phyloP scores from a whole-genome alignment of 2,797 vertebrate genomes.

The Coendou prehensilis region DNA sequence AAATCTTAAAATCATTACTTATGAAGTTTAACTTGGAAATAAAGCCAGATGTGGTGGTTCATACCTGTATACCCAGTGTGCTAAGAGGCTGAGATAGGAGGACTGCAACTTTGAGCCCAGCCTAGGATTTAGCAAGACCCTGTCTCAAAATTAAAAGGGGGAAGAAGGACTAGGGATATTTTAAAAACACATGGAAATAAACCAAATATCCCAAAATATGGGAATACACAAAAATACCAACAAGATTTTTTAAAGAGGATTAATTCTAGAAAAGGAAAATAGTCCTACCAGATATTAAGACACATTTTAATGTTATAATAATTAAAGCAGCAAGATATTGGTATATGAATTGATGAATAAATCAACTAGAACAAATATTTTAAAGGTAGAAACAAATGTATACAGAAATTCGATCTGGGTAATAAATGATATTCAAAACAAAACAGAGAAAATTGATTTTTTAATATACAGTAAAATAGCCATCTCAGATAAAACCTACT shows the following conservation, averaged over 20 bases:
- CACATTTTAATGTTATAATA: not conserved
- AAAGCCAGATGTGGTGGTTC: not conserved
- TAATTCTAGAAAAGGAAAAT: not conserved
- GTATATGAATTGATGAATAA: not conserved
- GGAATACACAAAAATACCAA: not conserved
- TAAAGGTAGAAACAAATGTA: not conserved
- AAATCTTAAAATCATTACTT: slow-evolving; percentile 47
- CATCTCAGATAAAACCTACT: not conserved
- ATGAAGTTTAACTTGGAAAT: slow-evolving; percentile 18
- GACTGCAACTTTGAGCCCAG: not conserved
- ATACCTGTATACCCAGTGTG: not conserved
- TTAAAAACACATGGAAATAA: not conserved
- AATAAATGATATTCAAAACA: slow-evolving; percentile 23
- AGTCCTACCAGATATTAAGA: not conserved
- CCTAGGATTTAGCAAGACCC: not conserved
- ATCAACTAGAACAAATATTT: not conserved
- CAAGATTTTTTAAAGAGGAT: not conserved
- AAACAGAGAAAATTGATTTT: not conserved
- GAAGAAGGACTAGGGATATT: not conserved
- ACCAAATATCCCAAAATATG: not conserved
- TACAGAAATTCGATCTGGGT: not conserved
- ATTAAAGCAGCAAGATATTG: not conserved
- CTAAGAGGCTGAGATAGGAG: not conserved
- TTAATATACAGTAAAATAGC: not conserved
- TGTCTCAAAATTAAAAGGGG: not conserved